Base-by-base conservation (phyloP, 2,797 vertebrate species). In the Coracias cyanogaster region DNA sequence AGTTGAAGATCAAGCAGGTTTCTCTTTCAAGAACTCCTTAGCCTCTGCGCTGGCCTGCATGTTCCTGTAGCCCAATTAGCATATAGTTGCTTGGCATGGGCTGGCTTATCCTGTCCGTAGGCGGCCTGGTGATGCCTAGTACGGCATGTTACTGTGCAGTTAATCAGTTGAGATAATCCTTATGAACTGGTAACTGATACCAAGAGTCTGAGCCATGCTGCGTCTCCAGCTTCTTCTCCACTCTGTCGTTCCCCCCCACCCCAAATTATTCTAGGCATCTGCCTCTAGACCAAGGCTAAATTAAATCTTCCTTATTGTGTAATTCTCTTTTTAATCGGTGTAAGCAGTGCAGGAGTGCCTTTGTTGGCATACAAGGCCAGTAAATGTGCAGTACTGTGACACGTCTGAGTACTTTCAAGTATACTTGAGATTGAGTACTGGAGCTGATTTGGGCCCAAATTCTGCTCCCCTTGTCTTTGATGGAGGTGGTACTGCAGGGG, bases 121-220 rank as follows among this genome's bases (percentile, higher is more conserved):
- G 82, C 28, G 18, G 92, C 90, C 71, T n/a, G 85, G 87, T 77
- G 72, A 66, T 92, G 93, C 88, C 61, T 92, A 86, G 96, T 87
- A 98, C 86, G 33, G 96, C 91, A 80, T 97, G 96, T 97, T 97
- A 98, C 97, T 46, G n/a, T 90, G 95, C 51, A 54, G 94, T 94
- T 97, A 96, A 97, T 97, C 86, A 15, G 89, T 76, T 58, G 95
- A 95, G 94, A 78, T 97, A 96, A 98, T 97, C 95, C 96, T 78
- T 70, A 92, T 95, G 89, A 97, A 95, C 89, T 80, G 64, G 96
- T 95, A 97, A 97, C 90, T 79, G 97, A 98, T 96, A 97, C 78
- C 93, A 29, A 22, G 69, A 46, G 86, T 72, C 82, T 29, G 71
- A 95, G 60, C 83, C 28, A 4, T 10, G 39, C 41, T 41, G 87